Evolutionary conservation across 1,140 invertebrate genomes (phyloP).

Genomic region (Drosophila melanogaster): Release_6_plus_ISO1_MT NT_037436.4:6501001-6501500

Average conservation of each 20-base stretch:
- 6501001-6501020: too few relatives aligned
- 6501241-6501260: slow-evolving; percentile 50
- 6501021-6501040: too few relatives aligned
- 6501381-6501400: slow-evolving; percentile 47
- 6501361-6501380: slow-evolving; percentile 51
- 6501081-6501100: slow-evolving; percentile 34
- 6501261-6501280: slow-evolving; percentile 28
- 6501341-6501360: slow-evolving; percentile 45
- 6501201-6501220: slow-evolving; percentile 27
- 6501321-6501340: slow-evolving; percentile 1
- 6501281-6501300: neutral
- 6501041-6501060: slow-evolving; percentile 6
- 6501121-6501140: slow-evolving; percentile 9
- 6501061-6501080: slow-evolving; percentile 31
- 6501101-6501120: slow-evolving; percentile 44
- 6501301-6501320: neutral
- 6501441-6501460: slow-evolving; percentile 24
- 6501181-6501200: slow-evolving; percentile 36
- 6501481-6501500: slow-evolving; percentile 29
- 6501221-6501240: slow-evolving; percentile 23
- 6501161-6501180: slow-evolving; percentile 43
- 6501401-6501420: slow-evolving; percentile 38
- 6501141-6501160: slow-evolving; percentile 12
- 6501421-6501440: slow-evolving; percentile 34
- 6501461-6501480: slow-evolving; percentile 4